phyloP scores from a whole-genome alignment of 2,797 vertebrate species.

The Chromobotia macracanthus region DNA sequence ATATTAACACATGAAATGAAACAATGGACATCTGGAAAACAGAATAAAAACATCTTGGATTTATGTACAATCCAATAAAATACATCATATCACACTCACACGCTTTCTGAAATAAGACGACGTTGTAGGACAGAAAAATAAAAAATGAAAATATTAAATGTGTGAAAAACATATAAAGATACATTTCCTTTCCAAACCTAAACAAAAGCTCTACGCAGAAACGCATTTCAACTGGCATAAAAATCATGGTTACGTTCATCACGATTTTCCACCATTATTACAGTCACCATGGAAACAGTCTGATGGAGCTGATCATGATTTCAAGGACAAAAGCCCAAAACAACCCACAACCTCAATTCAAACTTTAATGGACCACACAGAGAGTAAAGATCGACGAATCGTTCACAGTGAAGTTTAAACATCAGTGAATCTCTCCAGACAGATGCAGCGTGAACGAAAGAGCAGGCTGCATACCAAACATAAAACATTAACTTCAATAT shows the following conservation, averaged over 20 bases:
- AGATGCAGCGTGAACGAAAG: too few relatives aligned
- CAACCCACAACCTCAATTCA: slow-evolving; percentile 1
- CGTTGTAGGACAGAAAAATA: slow-evolving; percentile 12
- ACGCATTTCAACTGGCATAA: too few relatives aligned
- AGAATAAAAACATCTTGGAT: slow-evolving; percentile 75
- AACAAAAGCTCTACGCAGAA: too few relatives aligned
- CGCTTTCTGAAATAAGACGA: slow-evolving; percentile 53
- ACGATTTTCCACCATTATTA: background rate
- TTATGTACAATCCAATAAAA: slow-evolving; percentile 72
- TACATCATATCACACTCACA: slow-evolving; percentile 72
- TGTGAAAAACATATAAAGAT: slow-evolving; percentile 11
- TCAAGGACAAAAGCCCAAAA: background rate
- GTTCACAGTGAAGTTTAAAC: slow-evolving; percentile 33
- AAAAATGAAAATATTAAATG: too few relatives aligned
- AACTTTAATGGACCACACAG: slow-evolving; percentile 24
- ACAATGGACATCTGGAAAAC: slow-evolving; percentile 86
- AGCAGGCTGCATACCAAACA: too few relatives aligned
- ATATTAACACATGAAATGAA: slow-evolving; percentile 93
- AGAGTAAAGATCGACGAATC: slow-evolving; percentile 11
- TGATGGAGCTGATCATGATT: slow-evolving; percentile 15
- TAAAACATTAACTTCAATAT: slow-evolving; percentile 65
- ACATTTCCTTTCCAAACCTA: slow-evolving; percentile 22
- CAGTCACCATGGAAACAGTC: slow-evolving; percentile 12
- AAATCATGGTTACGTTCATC: too few relatives aligned
- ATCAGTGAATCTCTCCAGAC: slow-evolving; percentile 25